A percentile compares a stretch with the other conserved stretches of the same genome.
Evolutionary conservation across 2,113 vertebrate genomes (phyloP).

Genomic region (Callopanchax toddi): DNA sequence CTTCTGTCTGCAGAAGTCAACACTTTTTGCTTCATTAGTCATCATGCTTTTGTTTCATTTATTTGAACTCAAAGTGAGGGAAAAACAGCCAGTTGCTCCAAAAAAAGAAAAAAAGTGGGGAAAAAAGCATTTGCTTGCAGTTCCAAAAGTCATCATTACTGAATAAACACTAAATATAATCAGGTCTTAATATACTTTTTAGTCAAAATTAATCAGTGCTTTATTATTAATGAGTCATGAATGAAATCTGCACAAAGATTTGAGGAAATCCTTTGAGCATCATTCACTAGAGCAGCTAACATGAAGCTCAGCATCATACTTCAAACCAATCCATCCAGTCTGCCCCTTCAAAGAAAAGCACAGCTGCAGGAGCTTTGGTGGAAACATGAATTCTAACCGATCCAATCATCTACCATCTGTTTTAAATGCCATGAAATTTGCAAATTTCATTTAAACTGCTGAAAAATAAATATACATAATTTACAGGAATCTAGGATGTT

Average conservation of each 20-base stretch:
- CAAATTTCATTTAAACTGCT: no score
- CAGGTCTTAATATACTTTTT: no score
- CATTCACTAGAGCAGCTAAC: background rate
- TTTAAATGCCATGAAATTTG: background rate
- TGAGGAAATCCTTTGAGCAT: background rate
- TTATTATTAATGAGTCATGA: background rate
- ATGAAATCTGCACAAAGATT: background rate
- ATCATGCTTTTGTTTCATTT: conserved; percentile 44
- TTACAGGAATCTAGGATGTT: no score
- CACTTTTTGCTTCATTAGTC: conserved; percentile 51
- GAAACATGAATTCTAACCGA: background rate
- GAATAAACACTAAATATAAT: no score
- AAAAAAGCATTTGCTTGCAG: background rate
- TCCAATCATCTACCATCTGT: background rate
- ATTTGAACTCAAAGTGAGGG: conserved; percentile 42
- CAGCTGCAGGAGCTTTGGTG: no score
- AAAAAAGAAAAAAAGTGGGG: conserved; percentile 12
- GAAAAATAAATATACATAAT: no score
- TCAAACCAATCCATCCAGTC: background rate
- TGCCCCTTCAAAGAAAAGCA: background rate
- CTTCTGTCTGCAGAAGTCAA: conserved; percentile 42
- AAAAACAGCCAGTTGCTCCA: conserved; percentile 43
- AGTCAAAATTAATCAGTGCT: background rate
- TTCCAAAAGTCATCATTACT: no score
- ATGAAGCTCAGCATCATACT: no score